Evolutionary conservation across 2,113 vertebrate species (phyloP), one percentile per base, ranked within the genome.

Genomic region (Falco punctatus): DNA sequence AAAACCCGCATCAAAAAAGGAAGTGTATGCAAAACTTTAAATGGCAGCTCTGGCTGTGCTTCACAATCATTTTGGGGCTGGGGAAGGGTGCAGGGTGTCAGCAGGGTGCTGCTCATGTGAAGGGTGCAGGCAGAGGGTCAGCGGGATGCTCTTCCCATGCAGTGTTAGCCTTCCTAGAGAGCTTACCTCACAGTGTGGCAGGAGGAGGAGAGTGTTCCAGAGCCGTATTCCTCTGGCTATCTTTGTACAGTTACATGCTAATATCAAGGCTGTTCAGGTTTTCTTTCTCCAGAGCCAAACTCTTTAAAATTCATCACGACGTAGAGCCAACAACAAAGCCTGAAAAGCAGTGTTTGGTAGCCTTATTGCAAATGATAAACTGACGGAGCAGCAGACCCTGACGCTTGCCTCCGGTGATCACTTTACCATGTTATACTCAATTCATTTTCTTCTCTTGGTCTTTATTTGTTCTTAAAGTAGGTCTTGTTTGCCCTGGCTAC

Each of bases 381-480:
- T 52, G 33, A 18, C 3, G 15, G 77, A 83, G 86, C 69, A 64
- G 72, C 65, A 81, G 89, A 95, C 51, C 74, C 85, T 91, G 87
- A 44, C 0, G 15, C 55, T 78, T 49, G 78, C 64, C 54, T 91
- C 49, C 3, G 15, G 62, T 91, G 91, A n/a, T 91, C 51, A 3
- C 66, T 97, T 96, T 79, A 46, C 70, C 10, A 0, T 69, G 80
- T 62, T 87, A 27, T 8, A 5, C 59, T 79, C 72, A 90, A 92
- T 89, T 90, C 91, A 91, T 94, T 87, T 95, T 93, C 70, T 93
- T 95, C 81, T 26, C 72, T 92, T 83, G 81, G 44, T 59, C 21
- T 12, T 86, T 88, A 55, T 94, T 97, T 97, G 91, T 94, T 94
- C 81, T 92, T 92, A 59, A 92, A 97, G 92, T 95, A 97, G 85